Base-by-base conservation (phyloP, 2,113 vertebrate species). In the Hiodon alosoides region DNA sequence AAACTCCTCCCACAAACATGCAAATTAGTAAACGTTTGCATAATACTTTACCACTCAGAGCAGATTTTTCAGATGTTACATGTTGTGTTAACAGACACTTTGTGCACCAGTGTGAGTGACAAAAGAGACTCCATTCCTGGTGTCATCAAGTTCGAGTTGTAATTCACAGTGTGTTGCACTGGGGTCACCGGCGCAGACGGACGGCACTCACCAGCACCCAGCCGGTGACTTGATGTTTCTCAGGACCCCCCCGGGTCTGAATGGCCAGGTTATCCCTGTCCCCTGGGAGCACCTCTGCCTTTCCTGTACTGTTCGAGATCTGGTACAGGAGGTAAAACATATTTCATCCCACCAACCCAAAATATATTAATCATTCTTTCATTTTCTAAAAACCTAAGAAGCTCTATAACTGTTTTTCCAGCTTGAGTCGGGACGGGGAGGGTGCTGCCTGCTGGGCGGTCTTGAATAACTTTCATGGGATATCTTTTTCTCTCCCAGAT, bases 201-300 rank as follows among this genome's bases (percentile, higher is more conserved):
- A 4, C 2, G 62, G 4, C 48, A 88, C 94, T 91, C 68, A 98
- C 96, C 79, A 98, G 92, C 46, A 98, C 95, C 96, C 96, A 98
- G 76, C 96, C 96, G 0, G 96, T 98, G 72, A 96, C 95, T 90
- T 98, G 93, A 0, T 97, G 95, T 75, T 98, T 98, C 82, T 98
- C 95, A 0, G 96, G 96, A 11, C 95, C 96, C 7, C 96, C 96
- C 1, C 95, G 88, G 2, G 93, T 96, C 88, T 98, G 96, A 76
- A 98, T 91, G 0, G 96, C 96, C 81, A 98, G 87, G 83, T 97
- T 98, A 59, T 96, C 94, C 59, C 90, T 83, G 83, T 98, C 95
- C 59, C 94, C 95, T 57, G 96, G 96, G 74, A 98, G 88, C 54
- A 96, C 90, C 84, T 93, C 92, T 76, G 90, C 87, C 83, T 83